Base-by-base conservation (phyloP, 2,888 invertebrate species). In the Lutraria lutraria region DNA sequence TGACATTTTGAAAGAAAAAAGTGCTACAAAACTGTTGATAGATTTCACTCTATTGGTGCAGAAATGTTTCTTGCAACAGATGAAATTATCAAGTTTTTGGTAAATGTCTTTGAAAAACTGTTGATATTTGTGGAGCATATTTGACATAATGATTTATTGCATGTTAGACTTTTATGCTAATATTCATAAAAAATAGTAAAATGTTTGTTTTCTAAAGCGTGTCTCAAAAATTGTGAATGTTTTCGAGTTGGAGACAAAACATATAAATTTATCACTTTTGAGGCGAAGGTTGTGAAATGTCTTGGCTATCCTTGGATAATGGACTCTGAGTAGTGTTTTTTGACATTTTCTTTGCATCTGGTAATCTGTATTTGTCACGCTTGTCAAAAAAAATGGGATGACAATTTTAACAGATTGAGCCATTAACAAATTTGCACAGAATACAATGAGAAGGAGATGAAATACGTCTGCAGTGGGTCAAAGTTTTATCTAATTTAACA, bases 61-160 rank as follows among this genome's bases (percentile, higher is more conserved):
- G 34, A 76, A 34, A 34, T 19, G 13, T 19, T 34, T 76, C 34
- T n/a, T 76, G 34, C 34, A 34, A 34, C 76, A 15, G 29, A 76
- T 34, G 31, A 76, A 76, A 15, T 76, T 56, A 34, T 60, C 43
- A 56, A 31, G 56, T 85, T 80, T 60, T 68, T 68, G 63, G 63
- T 3, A 25, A 68, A n/a, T 25, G 25, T n/a, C 25, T 25, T 43
- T 2, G 29, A 76, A 76, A 76, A 76, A 76, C 76, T 76, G 85
- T 80, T 60, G 80, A 56, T 34, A 34, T 85, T 80, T 29, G 54
- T 80, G 54, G 60, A 34, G 54, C 15, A 13, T 31, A 80, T 4
- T 10, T 85, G 85, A 80, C 85, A 85, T 10, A 34, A 80, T 85
- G 85, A 85, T 85, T 31, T 60, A 85, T 80, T 25, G 19, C 56